These are phyloP conservation scores for Ameiurus melas DNA, from an alignment of 2,113 vertebrate genomes.

Conservation along the genomic window DNA sequence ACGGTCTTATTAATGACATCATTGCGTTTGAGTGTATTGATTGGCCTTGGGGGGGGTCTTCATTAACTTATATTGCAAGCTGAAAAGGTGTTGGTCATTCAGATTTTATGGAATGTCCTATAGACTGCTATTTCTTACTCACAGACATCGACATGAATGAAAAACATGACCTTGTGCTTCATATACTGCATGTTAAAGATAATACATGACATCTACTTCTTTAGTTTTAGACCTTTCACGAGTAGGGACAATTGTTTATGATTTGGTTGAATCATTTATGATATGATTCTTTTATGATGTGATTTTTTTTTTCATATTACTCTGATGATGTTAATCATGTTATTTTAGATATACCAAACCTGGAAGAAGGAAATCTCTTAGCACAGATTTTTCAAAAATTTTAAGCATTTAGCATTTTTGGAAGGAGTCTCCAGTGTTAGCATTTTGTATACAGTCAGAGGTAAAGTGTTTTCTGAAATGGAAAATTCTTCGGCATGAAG, in stretches of 20 bases:
- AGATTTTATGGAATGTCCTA: neutral
- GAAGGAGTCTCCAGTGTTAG: neutral
- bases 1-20: neutral
- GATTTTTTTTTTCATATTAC: neutral
- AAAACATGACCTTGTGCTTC: neutral
- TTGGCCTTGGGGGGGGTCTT: neutral
- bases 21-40: neutral
- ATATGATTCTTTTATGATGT: too few relatives aligned
- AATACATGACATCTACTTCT: neutral
- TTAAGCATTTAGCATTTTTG: neutral
- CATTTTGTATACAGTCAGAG: neutral
- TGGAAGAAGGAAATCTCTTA: neutral
- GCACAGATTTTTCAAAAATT: too few relatives aligned
- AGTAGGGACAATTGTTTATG: neutral
- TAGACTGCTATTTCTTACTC: neutral
- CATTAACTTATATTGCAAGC: constrained; percentile 17
- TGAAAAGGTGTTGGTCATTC: neutral
- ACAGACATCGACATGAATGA: neutral
- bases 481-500: neutral
- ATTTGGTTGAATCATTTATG: neutral
- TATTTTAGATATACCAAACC: neutral
- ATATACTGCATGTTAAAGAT: neutral
- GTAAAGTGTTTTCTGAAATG: neutral
- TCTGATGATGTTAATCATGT: neutral
- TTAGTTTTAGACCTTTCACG: neutral